These are phyloP conservation scores for Sycophila texana DNA, from an alignment of 2,888 invertebrate species.

Conservation along the genomic window DNA sequence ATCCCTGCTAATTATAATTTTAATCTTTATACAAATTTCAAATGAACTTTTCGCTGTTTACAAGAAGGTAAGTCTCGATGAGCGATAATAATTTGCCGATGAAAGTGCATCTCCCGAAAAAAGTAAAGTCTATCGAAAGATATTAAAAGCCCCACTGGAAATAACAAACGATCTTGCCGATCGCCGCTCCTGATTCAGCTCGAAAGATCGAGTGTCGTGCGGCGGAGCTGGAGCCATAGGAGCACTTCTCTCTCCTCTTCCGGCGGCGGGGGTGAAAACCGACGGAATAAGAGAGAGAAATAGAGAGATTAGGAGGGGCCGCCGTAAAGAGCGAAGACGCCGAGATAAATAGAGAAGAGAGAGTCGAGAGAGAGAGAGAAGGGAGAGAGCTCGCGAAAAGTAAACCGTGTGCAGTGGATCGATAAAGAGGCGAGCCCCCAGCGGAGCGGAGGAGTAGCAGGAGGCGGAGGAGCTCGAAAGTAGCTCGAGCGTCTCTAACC, in stretches of 20 bases:
- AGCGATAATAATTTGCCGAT: too few relatives aligned
- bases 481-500: not conserved
- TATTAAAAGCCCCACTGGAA: not conserved
- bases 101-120: too few relatives aligned
- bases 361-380: slow-evolving; percentile 9
- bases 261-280: too few relatives aligned
- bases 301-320: slow-evolving; percentile 34
- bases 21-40: too few relatives aligned
- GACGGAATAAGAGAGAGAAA: slow-evolving; percentile 7
- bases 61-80: too few relatives aligned
- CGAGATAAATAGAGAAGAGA: slow-evolving; percentile 11
- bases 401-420: slow-evolving; percentile 10
- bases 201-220: slow-evolving; percentile 1
- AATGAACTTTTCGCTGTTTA: too few relatives aligned
- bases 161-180: not conserved
- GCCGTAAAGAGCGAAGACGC: slow-evolving; percentile 10
- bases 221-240: not conserved
- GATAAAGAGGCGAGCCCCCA: slow-evolving; percentile 1
- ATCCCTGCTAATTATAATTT: too few relatives aligned
- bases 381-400: slow-evolving; percentile 1
- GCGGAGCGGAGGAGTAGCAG: not conserved
- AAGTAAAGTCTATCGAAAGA: too few relatives aligned
- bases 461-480: slow-evolving; percentile 3
- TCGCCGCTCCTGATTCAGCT: slow-evolving; percentile 10
- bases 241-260: too few relatives aligned